These are phyloP conservation scores for Hypomecis atomaria DNA, from an alignment of 2,888 invertebrate species.

Conservation along the genomic window DNA sequence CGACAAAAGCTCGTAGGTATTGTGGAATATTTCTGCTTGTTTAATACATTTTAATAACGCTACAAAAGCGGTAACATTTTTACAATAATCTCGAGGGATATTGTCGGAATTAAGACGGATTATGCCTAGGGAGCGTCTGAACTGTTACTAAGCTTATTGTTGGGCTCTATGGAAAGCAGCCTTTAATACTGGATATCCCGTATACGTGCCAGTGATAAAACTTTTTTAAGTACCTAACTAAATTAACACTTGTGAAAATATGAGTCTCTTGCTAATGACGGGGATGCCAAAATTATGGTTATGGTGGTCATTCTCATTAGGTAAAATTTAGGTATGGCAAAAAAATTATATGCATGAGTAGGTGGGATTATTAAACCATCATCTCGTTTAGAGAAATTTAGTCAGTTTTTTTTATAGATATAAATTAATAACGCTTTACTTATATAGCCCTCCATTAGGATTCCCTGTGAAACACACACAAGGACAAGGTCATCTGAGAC, in stretches of 20 bases:
- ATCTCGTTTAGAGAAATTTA: too few species aligned
- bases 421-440: too few species aligned
- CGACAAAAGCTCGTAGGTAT: not conserved
- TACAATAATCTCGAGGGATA: conserved; percentile 25
- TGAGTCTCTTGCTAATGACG: not conserved
- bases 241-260: not conserved
- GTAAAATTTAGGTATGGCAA: too few species aligned
- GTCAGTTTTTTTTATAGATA: too few species aligned
- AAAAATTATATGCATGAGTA: too few species aligned
- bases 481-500: too few species aligned
- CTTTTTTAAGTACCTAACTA: not conserved
- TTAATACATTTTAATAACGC: conserved; percentile 16
- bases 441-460: too few species aligned
- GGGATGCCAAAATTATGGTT: too few species aligned
- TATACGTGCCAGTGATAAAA: conserved; percentile 2
- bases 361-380: too few species aligned
- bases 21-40: conserved; percentile 9
- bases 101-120: conserved; percentile 30
- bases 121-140: conserved; percentile 22
- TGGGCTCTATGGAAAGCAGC: conserved; percentile 10
- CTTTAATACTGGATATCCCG: conserved; percentile 12
- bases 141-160: conserved; percentile 18
- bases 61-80: conserved; percentile 21
- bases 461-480: too few species aligned
- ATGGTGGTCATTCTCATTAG: too few species aligned